phyloP scores from a whole-genome alignment of 2,113 vertebrate species.

The Puma concolor region DNA sequence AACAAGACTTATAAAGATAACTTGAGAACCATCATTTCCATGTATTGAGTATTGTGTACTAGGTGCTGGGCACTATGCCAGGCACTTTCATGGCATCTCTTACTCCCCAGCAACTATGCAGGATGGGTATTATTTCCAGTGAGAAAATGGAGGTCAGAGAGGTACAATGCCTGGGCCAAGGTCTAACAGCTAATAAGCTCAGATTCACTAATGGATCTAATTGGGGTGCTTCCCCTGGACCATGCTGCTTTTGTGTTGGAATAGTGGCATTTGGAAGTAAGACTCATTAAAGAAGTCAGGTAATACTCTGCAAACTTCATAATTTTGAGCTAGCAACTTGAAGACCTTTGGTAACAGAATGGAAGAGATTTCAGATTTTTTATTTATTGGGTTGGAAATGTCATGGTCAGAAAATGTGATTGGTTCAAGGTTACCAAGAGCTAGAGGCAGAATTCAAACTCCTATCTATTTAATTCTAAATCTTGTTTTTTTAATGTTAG shows the following conservation, averaged over 20 bases:
- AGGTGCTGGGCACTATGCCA: background rate
- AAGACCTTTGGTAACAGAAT: background rate
- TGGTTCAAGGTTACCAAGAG: background rate
- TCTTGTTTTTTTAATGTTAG: background rate
- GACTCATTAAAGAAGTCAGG: background rate
- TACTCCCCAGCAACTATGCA: background rate
- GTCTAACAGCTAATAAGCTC: background rate
- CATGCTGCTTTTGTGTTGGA: background rate
- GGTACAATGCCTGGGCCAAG: background rate
- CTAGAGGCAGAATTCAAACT: background rate
- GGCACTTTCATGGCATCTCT: background rate
- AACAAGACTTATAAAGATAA: background rate
- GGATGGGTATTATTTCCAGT: background rate
- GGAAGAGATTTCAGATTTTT: slow-evolving; percentile 1
- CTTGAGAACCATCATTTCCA: background rate
- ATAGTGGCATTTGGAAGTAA: slow-evolving; percentile 29
- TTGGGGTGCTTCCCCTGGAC: background rate
- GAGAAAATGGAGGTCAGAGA: background rate
- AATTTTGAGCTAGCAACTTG: background rate
- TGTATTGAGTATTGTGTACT: background rate
- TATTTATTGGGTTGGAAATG: background rate
- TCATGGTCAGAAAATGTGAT: slow-evolving; percentile 1
- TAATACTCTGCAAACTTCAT: background rate
- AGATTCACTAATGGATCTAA: background rate
- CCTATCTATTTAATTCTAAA: background rate